These are phyloP conservation scores for Elysia crispata DNA, from an alignment of 2,888 invertebrate genomes.

Conservation along the genomic window DNA sequence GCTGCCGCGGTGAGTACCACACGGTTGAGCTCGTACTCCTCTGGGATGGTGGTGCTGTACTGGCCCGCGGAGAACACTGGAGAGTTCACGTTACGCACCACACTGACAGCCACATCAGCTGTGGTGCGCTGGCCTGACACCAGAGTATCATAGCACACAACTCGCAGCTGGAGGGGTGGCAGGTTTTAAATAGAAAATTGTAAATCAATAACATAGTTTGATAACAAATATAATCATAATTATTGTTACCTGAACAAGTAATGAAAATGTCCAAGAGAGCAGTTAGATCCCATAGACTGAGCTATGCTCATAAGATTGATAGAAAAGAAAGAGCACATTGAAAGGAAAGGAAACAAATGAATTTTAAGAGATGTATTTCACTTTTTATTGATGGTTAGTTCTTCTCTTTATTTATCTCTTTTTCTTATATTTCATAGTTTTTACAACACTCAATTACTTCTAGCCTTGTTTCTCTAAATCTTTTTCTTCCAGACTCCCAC, in stretches of 20 bases:
- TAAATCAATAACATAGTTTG: neutral
- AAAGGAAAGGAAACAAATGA: no score
- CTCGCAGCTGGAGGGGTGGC: constrained; percentile 54
- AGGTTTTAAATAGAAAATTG: neutral
- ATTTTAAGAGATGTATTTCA: no score
- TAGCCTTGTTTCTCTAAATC: no score
- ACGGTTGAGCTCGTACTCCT: constrained; percentile 53
- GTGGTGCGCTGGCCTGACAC: constrained; percentile 64
- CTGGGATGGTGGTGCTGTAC: constrained; percentile 35
- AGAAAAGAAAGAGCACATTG: no score
- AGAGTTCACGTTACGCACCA: constrained; percentile 65
- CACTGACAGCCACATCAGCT: constrained; percentile 62
- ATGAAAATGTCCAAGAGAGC: constrained; percentile 21
- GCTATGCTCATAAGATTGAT: no score
- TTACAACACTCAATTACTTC: no score
- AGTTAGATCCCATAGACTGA: no score
- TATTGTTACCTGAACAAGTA: neutral
- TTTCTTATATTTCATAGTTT: no score
- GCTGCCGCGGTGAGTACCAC: constrained; percentile 58
- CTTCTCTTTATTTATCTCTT: no score
- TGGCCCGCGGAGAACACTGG: constrained; percentile 62
- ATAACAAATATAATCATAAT: neutral
- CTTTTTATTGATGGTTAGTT: no score
- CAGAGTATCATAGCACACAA: constrained; percentile 66
- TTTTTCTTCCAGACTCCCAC: no score